Evolutionary conservation across 2,888 invertebrate genomes (phyloP).

Genomic region (Apodemia hepburni): DNA sequence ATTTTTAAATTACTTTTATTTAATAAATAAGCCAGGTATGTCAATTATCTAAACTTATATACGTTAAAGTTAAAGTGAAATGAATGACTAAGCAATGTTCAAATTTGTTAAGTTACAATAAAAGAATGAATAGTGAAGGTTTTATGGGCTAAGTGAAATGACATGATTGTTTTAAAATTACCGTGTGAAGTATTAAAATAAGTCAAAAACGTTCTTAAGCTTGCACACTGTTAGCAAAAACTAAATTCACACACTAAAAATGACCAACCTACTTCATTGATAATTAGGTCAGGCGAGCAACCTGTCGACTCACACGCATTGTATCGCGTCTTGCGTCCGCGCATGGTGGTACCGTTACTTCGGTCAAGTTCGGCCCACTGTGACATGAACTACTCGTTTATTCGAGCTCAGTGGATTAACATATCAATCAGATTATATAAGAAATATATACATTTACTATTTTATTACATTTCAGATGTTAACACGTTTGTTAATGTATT

Average conservation of each 20-base stretch:
- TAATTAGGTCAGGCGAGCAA: constrained; percentile 78
- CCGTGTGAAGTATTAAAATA: neutral
- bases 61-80: no score
- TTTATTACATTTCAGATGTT: neutral
- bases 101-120: no score
- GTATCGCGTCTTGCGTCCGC: constrained; percentile 61
- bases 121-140: no score
- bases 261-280: constrained; percentile 51
- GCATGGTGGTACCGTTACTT: constrained; percentile 60
- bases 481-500: neutral
- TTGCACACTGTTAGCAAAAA: neutral
- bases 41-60: no score
- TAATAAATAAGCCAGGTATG: no score
- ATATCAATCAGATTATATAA: constrained; percentile 7
- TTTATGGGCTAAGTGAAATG: neutral
- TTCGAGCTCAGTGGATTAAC: neutral
- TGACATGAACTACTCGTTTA: constrained; percentile 1
- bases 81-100: no score
- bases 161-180: neutral
- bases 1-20: no score
- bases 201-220: neutral
- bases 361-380: constrained; percentile 15
- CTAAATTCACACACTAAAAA: constrained; percentile 6
- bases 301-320: constrained; percentile 68
- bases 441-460: neutral